Evolutionary conservation across 2,113 vertebrate genomes (phyloP), one percentile per base, ranked within the genome.

Genomic region (Chloebia gouldiae): DNA sequence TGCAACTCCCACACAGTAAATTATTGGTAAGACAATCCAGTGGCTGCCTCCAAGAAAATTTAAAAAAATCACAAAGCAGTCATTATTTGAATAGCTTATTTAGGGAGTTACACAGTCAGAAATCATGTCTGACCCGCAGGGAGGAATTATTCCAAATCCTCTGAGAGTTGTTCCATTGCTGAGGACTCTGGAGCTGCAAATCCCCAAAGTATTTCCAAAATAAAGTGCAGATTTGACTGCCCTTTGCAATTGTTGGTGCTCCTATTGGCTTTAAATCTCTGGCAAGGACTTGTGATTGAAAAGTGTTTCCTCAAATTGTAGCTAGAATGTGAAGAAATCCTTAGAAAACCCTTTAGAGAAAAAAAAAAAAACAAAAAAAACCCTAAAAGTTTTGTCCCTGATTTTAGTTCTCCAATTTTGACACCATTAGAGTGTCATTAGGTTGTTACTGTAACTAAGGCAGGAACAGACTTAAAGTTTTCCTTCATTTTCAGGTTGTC

Each of bases 101-200:
- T 69, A 77, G 25, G 61, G 50, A 86, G 65, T 61, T 75, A 69
- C 37, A 57, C 27, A n/a, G 71, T 86, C 84, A 92, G 82, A 85
- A 66, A 63, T 49, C 40, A 47, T 12, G 17, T 76, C 40, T 50
- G 69, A 45, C 42, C 63, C 30, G 5, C 45, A 88, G 66, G 59
- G 56, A 79, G 28, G 88, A 90, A 96, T 95, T 93, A 93, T 90
- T 90, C 53, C 54, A 90, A 88, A 35, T 51, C 47, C 22, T 86
- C 92, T 94, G 87, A 4, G 25, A 76, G n/a, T 80, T 81, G 72
- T 76, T 93, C 92, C 88, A 86, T 69, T 64, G 21, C 25, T 81
- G n/a, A 72, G 79, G 78, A 83, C 28, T 82, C 85, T 73, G 47
- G 25, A 88, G 51, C 65, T 86, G 72, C 54, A 96, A 90, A 82